Evolutionary conservation across 2,888 invertebrate genomes (phyloP).

Genomic region (Erynnis tages): DNA sequence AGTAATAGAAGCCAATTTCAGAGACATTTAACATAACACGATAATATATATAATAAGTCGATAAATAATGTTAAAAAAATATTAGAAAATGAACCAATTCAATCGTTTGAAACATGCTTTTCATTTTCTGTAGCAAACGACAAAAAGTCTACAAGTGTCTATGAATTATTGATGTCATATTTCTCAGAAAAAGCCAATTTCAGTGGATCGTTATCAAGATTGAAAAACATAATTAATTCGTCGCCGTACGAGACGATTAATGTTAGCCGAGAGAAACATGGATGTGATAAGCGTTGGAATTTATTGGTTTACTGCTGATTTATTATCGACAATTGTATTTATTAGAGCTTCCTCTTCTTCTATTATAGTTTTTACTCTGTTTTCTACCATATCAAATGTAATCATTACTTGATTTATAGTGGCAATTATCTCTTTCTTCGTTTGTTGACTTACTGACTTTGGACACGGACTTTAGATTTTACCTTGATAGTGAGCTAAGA

Average conservation of each 20-base stretch:
- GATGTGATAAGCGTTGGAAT: conserved; percentile 7
- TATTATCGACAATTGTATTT: neutral
- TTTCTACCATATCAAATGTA: too few relatives aligned
- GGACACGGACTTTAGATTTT: too few relatives aligned
- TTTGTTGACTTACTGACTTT: too few relatives aligned
- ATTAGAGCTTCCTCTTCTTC: neutral
- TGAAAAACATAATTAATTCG: conserved; percentile 40
- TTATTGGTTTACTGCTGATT: neutral
- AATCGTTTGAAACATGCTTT: neutral
- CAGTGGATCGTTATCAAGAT: conserved; percentile 31
- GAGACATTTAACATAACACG: too few relatives aligned
- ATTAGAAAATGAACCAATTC: neutral
- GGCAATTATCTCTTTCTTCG: too few relatives aligned
- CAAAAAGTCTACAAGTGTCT: conserved; percentile 16
- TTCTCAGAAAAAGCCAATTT: conserved; percentile 32
- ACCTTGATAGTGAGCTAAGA: too few relatives aligned
- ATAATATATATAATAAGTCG: too few relatives aligned
- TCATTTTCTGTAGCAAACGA: neutral
- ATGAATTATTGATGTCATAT: conserved; percentile 32
- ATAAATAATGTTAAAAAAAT: too few relatives aligned
- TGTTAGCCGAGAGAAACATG: conserved; percentile 24
- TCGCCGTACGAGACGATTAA: conserved; percentile 39
- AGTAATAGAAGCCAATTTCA: too few relatives aligned
- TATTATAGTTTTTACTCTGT: too few relatives aligned
- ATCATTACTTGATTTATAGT: too few relatives aligned